Conservation (phyloP, 1,140 invertebrate species). For the Centruroides vittatus region DNA sequence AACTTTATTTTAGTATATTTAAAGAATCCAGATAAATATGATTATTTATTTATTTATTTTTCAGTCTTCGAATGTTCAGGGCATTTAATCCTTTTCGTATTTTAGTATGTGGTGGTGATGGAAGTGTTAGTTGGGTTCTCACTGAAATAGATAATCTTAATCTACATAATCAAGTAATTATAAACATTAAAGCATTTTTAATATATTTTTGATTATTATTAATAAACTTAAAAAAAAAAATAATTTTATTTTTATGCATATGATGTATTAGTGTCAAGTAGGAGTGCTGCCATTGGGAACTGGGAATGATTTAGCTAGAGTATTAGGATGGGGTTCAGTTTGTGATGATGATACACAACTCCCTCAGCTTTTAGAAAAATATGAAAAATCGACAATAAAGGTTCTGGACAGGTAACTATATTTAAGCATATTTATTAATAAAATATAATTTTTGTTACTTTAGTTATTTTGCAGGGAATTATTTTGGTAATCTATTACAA, state of each 20-base stretch:
- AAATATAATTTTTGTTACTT: too few species aligned
- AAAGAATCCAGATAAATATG: too few species aligned
- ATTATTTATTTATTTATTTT: conserved; percentile 11
- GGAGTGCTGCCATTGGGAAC: conserved; percentile 67
- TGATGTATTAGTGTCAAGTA: conserved; percentile 54
- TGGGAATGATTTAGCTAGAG: conserved; percentile 68
- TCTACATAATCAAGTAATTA: conserved; percentile 57
- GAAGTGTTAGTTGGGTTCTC: conserved; percentile 85
- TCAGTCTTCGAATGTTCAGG: conserved; percentile 61
- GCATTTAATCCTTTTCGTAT: conserved; percentile 84
- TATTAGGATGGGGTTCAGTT: conserved; percentile 70
- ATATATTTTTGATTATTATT: too few species aligned
- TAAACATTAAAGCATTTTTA: too few species aligned
- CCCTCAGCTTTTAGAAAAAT: conserved; percentile 76
- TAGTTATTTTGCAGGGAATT: too few species aligned
- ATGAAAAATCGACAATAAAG: conserved; percentile 87
- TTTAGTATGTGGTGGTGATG: conserved; percentile 83
- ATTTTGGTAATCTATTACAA: too few species aligned
- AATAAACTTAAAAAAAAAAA: too few species aligned
- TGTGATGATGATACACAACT: conserved; percentile 91
- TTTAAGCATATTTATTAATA: too few species aligned
- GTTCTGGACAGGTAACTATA: conserved; percentile 67
- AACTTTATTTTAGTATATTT: too few species aligned
- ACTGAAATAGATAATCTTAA: conserved; percentile 81
- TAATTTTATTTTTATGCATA: too few species aligned